phyloP scores from a whole-genome alignment of 2,113 vertebrate genomes.

The Thinocorus orbignyianus region DNA sequence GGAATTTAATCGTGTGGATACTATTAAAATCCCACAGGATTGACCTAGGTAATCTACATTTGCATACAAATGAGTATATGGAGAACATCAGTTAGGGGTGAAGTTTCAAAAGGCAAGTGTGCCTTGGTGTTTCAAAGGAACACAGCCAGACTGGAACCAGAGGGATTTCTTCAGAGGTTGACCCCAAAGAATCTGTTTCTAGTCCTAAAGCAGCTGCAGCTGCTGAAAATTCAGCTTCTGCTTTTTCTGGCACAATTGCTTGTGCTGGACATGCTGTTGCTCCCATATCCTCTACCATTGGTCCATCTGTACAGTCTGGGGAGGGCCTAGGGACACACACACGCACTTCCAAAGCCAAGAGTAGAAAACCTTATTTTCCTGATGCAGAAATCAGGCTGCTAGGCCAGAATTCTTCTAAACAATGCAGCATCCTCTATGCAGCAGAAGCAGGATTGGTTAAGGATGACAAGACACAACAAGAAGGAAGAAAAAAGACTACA shows the following conservation, averaged over 20 bases:
- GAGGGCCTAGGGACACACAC: conserved; percentile 41
- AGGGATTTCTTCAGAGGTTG: conserved; percentile 35
- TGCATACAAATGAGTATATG: not conserved
- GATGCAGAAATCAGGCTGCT: not conserved
- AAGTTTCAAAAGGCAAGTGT: not conserved
- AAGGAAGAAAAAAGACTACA: not conserved
- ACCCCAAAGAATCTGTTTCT: not conserved
- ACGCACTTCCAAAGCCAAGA: conserved; percentile 15
- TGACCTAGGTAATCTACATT: not conserved
- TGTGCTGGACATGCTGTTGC: conserved; percentile 33
- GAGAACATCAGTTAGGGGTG: not conserved
- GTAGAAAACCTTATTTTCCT: not conserved
- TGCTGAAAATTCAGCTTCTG: conserved; percentile 51
- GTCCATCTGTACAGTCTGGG: conserved; percentile 45
- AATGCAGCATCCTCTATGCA: not conserved
- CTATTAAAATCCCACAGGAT: not conserved
- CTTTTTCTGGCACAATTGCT: conserved; percentile 31
- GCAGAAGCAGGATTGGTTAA: not conserved
- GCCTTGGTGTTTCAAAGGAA: not conserved
- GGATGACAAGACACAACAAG: not conserved
- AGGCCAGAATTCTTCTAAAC: not conserved
- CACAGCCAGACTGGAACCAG: not conserved
- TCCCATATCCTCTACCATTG: conserved; percentile 19
- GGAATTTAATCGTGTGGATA: not conserved
- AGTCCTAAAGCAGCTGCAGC: conserved; percentile 35